Evolutionary conservation across 2,888 invertebrate genomes (phyloP).

Genomic region (Gisinianus flammeolus): DNA sequence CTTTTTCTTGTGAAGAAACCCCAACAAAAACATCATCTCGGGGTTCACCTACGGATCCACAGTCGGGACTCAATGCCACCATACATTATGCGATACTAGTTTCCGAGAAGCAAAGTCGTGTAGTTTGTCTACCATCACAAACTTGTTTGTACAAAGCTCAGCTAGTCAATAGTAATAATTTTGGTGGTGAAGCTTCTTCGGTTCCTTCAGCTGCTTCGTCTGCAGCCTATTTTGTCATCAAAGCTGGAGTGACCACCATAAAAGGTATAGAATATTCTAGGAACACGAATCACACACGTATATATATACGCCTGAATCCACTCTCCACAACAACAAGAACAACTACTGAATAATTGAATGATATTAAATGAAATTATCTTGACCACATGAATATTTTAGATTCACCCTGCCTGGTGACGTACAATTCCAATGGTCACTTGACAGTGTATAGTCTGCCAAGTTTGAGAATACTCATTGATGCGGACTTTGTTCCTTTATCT

Average conservation of each 20-base stretch:
- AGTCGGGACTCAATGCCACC: constrained; percentile 66
- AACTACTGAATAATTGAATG: too few relatives aligned
- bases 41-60: constrained; percentile 60
- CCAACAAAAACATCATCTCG: constrained; percentile 60
- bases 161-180: constrained; percentile 52
- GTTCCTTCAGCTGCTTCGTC: constrained; percentile 16
- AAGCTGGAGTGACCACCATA: constrained; percentile 89
- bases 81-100: constrained; percentile 91
- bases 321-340: too few relatives aligned
- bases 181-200: constrained; percentile 1
- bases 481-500: constrained; percentile 90
- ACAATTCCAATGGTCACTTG: constrained; percentile 92
- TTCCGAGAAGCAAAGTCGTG: constrained; percentile 93
- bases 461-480: constrained; percentile 87
- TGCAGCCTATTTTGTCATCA: constrained; percentile 75
- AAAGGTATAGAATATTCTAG: too few relatives aligned
- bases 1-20: too few relatives aligned
- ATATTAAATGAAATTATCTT: not conserved
- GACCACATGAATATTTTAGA: too few relatives aligned
- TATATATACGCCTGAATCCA: not conserved
- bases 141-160: constrained; percentile 92
- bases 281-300: too few relatives aligned
- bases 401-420: constrained; percentile 91
- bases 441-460: constrained; percentile 95
- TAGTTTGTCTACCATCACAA: constrained; percentile 93